Conservation (phyloP, 1,140 invertebrate species). For the Solen grandis region DNA sequence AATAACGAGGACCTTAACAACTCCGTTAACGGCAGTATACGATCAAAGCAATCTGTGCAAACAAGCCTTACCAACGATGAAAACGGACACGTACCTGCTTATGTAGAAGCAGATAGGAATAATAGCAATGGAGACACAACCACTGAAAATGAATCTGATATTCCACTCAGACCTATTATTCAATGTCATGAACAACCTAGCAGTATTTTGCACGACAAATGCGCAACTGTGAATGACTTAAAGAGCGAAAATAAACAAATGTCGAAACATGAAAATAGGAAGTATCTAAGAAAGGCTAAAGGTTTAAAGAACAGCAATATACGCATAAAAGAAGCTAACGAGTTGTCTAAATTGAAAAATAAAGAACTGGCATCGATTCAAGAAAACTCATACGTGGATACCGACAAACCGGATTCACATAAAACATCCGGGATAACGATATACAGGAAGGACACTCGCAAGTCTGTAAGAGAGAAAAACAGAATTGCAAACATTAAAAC, state of each 20-base stretch:
- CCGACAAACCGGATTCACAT: neutral
- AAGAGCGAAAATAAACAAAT: neutral
- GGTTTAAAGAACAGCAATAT: neutral
- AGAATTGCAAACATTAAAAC: slow-evolving; percentile 76
- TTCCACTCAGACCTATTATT: neutral
- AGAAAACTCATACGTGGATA: neutral
- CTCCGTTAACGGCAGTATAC: neutral
- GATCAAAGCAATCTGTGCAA: neutral
- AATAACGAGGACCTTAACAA: neutral
- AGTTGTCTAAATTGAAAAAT: neutral
- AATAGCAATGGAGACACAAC: neutral
- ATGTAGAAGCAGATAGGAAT: too few relatives aligned
- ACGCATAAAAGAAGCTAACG: neutral
- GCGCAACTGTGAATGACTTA: neutral
- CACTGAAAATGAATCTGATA: neutral
- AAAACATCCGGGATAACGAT: slow-evolving; percentile 4
- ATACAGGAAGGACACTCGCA: slow-evolving; percentile 1
- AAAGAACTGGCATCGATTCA: neutral
- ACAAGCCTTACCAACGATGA: neutral
- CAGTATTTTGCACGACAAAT: neutral
- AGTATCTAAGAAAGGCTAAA: neutral
- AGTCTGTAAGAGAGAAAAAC: slow-evolving; percentile 62
- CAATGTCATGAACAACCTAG: neutral
- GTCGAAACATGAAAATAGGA: neutral
- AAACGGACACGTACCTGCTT: neutral